Base-by-base conservation (phyloP, 2,113 vertebrate species). In the Machaerirhynchus nigripectus region DNA sequence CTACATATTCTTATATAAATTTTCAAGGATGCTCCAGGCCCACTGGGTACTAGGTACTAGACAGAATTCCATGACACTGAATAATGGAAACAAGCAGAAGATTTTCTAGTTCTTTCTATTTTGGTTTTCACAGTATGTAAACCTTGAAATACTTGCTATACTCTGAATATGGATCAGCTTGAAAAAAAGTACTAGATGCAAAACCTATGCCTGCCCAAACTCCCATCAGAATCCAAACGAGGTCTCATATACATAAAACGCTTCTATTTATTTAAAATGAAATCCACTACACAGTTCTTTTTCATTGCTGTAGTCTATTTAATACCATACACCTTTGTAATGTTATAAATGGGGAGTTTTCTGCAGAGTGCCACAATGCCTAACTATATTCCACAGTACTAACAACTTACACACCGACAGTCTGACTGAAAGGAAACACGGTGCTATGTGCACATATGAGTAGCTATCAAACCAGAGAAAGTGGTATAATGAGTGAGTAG, bases 381-480 rank as follows among this genome's bases (percentile, higher is more conserved):
- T 68, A 30, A 71, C 57, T 56, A 23, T 18, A 87, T 52, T 90
- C 37, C 70, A 83, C 13, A 52, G 39, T 39, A 84, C 85, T 68
- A 97, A 77, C 42, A 87, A 61, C 57, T 84, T 73, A 24, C 39
- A 93, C 63, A 39, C 59, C 53, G 22, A 86, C 89, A 94, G 90
- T 60, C 33, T 92, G 46, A 89, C 55, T 77, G 67, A 79, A 91
- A 96, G 87, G 89, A 95, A 92, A 89, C 27, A 42, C 52, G 91
- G 46, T 86, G 94, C 82, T 91, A 24, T 52, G 57, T 90, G 86
- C 91, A 96, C 26, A 50, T 42, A 86, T 16, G 20, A 84, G 55
- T 39, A 88, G 80, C 86, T 75, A 53, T 20, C 75, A 92, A 85
- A 94, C 50, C 73, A 82, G 91, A 97, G 88, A 84, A 96, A 90